Evolutionary conservation across 2,113 vertebrate genomes (phyloP).

Genomic region (Xyrauchen texanus): DNA sequence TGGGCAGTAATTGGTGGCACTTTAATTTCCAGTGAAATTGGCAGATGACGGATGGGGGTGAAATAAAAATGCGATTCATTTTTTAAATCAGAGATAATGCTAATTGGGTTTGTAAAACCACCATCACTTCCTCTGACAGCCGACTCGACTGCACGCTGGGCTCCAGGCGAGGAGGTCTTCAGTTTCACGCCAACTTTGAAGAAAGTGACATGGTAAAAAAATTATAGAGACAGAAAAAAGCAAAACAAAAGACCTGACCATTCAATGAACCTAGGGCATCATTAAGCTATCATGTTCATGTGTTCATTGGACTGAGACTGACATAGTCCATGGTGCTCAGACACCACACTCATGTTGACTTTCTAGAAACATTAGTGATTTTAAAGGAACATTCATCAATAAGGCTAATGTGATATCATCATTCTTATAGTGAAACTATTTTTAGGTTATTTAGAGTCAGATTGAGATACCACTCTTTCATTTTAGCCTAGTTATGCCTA

Average conservation of each 20-base stretch:
- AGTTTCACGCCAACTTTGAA: slow-evolving; percentile 68
- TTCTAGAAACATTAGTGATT: not conserved
- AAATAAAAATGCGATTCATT: slow-evolving; percentile 82
- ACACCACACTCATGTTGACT: not conserved
- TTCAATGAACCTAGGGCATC: slow-evolving; percentile 51
- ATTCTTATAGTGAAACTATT: not conserved
- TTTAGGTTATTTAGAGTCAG: not conserved
- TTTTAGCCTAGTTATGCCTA: not conserved
- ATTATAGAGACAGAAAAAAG: slow-evolving; percentile 56
- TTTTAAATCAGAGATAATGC: slow-evolving; percentile 74
- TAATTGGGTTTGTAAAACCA: slow-evolving; percentile 75
- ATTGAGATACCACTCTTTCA: not conserved
- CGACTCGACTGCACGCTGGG: slow-evolving; percentile 64
- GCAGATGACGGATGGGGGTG: slow-evolving; percentile 83
- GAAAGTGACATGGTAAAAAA: slow-evolving; percentile 57
- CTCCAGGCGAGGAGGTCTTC: slow-evolving; percentile 70
- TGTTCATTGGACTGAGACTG: slow-evolving; percentile 1
- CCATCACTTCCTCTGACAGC: slow-evolving; percentile 68
- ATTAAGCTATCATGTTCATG: slow-evolving; percentile 48
- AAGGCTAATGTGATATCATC: not conserved
- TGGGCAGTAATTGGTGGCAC: slow-evolving; percentile 88
- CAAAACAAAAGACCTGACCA: slow-evolving; percentile 41
- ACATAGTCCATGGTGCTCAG: not conserved
- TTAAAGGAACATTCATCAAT: not conserved
- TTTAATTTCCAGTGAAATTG: slow-evolving; percentile 88